Conservation (phyloP, 1,140 invertebrate species). For the Ostrea denselamellosa region DNA sequence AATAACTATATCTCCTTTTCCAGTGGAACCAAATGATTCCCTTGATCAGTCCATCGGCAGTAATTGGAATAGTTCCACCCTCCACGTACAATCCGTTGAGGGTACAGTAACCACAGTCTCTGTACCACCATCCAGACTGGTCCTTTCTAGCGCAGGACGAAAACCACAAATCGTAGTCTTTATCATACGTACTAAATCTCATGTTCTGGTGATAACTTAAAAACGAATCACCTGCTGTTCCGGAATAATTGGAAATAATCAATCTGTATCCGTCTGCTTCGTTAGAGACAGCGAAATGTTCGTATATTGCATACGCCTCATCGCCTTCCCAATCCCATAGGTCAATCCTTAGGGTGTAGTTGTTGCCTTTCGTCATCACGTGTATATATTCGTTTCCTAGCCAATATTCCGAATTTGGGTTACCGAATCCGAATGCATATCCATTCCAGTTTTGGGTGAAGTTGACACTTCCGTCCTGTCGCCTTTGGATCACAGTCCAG, state of each 20-base stretch:
- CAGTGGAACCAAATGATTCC: constrained; percentile 84
- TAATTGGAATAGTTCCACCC: constrained; percentile 59
- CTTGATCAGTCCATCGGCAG: constrained; percentile 68
- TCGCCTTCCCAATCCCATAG: constrained; percentile 96
- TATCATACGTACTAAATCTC: constrained; percentile 83
- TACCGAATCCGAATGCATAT: constrained; percentile 96
- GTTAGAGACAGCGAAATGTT: constrained; percentile 57
- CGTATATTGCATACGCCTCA: constrained; percentile 79
- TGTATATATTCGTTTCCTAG: constrained; percentile 80
- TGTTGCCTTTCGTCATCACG: constrained; percentile 80
- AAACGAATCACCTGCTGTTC: constrained; percentile 86
- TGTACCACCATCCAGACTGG: constrained; percentile 83
- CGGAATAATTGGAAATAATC: constrained; percentile 93
- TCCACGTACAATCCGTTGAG: constrained; percentile 82
- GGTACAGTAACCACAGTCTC: constrained; percentile 83
- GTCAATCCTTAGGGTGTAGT: constrained; percentile 92
- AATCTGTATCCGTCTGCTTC: constrained; percentile 91
- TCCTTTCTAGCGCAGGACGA: constrained; percentile 84
- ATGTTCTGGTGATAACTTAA: constrained; percentile 81
- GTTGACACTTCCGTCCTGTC: constrained; percentile 87
- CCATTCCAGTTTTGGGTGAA: constrained; percentile 96
- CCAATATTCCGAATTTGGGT: constrained; percentile 86
- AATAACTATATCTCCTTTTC: constrained; percentile 79
- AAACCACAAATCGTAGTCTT: constrained; percentile 82
- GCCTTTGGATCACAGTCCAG: constrained; percentile 91